These are phyloP conservation scores for Cavia porcellus DNA, from an alignment of 2,113 vertebrate species.

Conservation along the genomic window DNA sequence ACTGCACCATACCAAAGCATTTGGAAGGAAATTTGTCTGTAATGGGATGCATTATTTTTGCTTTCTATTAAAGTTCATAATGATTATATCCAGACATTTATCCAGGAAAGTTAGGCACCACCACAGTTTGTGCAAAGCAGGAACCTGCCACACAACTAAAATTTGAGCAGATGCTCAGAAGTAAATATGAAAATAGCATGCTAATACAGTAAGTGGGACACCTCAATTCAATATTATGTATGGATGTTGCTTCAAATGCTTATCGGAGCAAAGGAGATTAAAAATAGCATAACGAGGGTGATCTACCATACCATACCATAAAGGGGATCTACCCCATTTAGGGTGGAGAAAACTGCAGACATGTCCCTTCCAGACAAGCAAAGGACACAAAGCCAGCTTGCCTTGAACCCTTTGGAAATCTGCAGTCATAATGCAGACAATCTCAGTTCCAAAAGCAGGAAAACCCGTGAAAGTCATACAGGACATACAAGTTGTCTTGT, in stretches of 20 bases:
- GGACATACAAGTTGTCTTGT: background rate
- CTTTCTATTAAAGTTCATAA: background rate
- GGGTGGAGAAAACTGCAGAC: background rate
- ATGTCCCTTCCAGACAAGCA: background rate
- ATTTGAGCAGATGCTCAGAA: background rate
- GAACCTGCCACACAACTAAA: background rate
- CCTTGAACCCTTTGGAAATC: background rate
- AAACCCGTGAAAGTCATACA: background rate
- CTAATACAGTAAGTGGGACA: background rate
- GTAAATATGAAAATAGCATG: background rate
- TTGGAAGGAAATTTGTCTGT: constrained; percentile 20
- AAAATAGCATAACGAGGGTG: background rate
- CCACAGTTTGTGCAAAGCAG: background rate
- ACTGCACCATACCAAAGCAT: background rate
- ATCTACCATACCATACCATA: background rate
- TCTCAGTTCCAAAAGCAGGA: background rate
- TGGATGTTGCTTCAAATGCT: background rate
- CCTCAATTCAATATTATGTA: background rate
- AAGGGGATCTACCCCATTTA: background rate
- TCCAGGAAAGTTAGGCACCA: background rate
- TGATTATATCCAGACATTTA: constrained; percentile 1
- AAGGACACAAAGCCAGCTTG: background rate
- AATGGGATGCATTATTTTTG: background rate
- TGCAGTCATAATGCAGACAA: background rate
- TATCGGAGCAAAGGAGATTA: background rate